Evolutionary conservation across 1,140 invertebrate genomes (phyloP).

Genomic region (Apocrypta bakeri): DNA sequence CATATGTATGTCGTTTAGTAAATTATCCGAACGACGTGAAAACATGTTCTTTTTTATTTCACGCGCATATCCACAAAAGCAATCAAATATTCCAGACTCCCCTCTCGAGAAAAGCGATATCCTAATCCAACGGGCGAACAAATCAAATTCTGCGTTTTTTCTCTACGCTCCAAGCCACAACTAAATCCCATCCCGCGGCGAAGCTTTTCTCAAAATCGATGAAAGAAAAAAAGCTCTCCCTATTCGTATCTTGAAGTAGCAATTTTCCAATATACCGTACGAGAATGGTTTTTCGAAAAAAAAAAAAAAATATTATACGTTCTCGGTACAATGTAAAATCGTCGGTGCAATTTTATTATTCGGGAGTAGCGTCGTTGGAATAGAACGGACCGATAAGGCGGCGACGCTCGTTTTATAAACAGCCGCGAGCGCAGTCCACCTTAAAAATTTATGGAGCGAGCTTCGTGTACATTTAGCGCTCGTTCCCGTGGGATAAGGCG

Average conservation of each 20-base stretch:
- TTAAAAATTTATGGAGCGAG: slow-evolving; percentile 30
- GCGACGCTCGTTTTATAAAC: slow-evolving; percentile 2
- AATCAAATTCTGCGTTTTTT: background rate
- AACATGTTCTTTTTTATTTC: too few relatives aligned
- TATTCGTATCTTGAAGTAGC: background rate
- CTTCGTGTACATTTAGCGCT: background rate
- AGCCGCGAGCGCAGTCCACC: background rate
- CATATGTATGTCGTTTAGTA: too few relatives aligned
- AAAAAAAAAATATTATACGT: too few relatives aligned
- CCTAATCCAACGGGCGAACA: background rate
- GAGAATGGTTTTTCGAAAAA: background rate
- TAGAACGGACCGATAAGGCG: slow-evolving; percentile 7
- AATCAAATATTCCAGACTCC: too few relatives aligned
- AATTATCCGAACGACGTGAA: too few relatives aligned
- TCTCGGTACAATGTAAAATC: background rate
- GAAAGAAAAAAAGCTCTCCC: too few relatives aligned
- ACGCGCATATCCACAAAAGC: too few relatives aligned
- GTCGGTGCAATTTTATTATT: background rate
- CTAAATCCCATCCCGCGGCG: background rate
- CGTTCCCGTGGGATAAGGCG: background rate
- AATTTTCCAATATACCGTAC: background rate
- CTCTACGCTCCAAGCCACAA: background rate
- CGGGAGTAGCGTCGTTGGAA: background rate
- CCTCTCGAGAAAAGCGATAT: background rate
- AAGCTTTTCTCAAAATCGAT: too few relatives aligned